These are phyloP conservation scores for Amphipyra tragopoginis DNA, from an alignment of 2,888 invertebrate species.

Conservation along the genomic window DNA sequence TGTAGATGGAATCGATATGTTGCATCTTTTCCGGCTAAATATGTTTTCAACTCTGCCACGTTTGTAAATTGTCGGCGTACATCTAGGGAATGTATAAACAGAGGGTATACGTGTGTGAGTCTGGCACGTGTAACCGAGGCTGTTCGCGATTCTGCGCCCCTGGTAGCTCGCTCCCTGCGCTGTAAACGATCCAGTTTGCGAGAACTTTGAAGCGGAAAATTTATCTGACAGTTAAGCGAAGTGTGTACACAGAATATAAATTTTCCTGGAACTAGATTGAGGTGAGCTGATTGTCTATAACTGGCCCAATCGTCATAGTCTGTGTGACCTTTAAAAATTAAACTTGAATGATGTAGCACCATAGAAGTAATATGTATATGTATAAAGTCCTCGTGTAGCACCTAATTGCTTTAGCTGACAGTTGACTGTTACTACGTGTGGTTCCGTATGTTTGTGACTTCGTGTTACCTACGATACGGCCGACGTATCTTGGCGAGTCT, in stretches of 20 bases:
- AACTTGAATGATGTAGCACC: slow-evolving; percentile 11
- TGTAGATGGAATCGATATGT: slow-evolving; percentile 78
- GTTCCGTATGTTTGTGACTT: slow-evolving; percentile 27
- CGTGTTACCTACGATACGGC: background rate
- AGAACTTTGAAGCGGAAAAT: slow-evolving; percentile 81
- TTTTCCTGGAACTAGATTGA: slow-evolving; percentile 37
- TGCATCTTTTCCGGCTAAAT: slow-evolving; percentile 80
- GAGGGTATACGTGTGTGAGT: slow-evolving; percentile 73
- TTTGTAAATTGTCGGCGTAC: slow-evolving; percentile 71
- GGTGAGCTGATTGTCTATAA: slow-evolving; percentile 23
- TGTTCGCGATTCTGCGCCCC: slow-evolving; percentile 68
- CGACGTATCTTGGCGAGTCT: too few species aligned
- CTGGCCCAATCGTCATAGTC: background rate
- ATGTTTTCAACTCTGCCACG: slow-evolving; percentile 81
- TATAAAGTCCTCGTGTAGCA: too few species aligned
- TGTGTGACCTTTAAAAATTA: slow-evolving; percentile 9
- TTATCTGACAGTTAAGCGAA: slow-evolving; percentile 76
- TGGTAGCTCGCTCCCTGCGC: slow-evolving; percentile 74
- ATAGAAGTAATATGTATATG: too few species aligned
- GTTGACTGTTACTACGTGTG: slow-evolving; percentile 10
- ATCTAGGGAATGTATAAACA: slow-evolving; percentile 61
- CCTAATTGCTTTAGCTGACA: slow-evolving; percentile 16
- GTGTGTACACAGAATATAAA: slow-evolving; percentile 60
- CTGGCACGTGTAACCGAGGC: slow-evolving; percentile 75
- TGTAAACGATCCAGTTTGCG: slow-evolving; percentile 83